Evolutionary conservation across 2,888 invertebrate species (phyloP).

Genomic region (Bedellia somnulentella): DNA sequence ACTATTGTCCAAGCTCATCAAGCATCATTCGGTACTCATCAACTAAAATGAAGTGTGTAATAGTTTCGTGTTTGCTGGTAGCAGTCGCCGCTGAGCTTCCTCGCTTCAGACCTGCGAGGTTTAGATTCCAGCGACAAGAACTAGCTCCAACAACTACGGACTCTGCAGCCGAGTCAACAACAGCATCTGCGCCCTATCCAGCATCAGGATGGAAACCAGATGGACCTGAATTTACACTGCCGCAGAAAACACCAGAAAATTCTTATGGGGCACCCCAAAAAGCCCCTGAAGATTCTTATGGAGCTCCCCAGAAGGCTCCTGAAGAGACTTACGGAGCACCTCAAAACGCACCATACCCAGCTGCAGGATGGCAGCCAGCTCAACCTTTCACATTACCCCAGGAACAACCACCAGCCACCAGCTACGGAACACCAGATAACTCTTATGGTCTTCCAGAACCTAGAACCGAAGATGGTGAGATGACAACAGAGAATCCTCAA

Average conservation of each 20-base stretch:
- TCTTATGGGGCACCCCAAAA: conserved; percentile 35
- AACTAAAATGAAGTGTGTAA: conserved; percentile 32
- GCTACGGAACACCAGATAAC: conserved; percentile 10
- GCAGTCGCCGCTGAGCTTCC: conserved; percentile 38
- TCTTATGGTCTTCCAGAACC: conserved; percentile 13
- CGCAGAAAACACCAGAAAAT: conserved; percentile 29
- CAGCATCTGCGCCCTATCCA: conserved; percentile 22
- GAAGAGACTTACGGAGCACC: conserved; percentile 20
- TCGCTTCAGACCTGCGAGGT: conserved; percentile 47
- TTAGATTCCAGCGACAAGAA: conserved; percentile 44
- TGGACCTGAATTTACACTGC: conserved; percentile 35
- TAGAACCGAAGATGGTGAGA: conserved; percentile 12
- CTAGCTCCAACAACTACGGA: conserved; percentile 45
- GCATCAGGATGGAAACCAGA: conserved; percentile 44
- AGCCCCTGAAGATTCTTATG: conserved; percentile 27
- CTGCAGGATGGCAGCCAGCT: conserved; percentile 12
- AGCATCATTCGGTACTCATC: conserved; percentile 13
- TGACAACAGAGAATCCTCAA: conserved; percentile 29
- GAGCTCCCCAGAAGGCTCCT: too few species aligned
- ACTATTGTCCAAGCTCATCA: conserved; percentile 14
- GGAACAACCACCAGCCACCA: conserved; percentile 9
- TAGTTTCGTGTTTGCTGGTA: conserved; percentile 24
- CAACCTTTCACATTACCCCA: conserved; percentile 10
- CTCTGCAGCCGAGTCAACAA: conserved; percentile 31
- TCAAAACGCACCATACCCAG: conserved; percentile 20